A percentile compares a stretch with the other conserved stretches of the same genome.
Conservation (phyloP, 2,797 vertebrate species). For the Sebastes hubbsi region DNA sequence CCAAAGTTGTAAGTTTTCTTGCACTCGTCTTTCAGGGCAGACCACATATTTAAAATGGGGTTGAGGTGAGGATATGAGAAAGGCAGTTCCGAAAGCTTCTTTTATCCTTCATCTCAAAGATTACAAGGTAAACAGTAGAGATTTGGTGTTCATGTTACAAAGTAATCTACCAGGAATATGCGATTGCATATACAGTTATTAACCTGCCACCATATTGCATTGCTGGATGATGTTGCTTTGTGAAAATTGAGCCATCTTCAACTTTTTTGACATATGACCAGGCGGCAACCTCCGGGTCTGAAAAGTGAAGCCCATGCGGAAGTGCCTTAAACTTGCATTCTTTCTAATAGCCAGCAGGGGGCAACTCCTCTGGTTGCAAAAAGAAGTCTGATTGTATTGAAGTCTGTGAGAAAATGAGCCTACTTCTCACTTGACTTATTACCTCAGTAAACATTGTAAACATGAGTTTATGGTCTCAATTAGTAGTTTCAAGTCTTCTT, state of each 20-base stretch:
- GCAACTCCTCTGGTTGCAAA: too few species aligned
- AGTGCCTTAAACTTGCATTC: not conserved
- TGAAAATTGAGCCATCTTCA: not conserved
- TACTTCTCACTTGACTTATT: too few species aligned
- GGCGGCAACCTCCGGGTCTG: too few species aligned
- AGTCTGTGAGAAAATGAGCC: too few species aligned
- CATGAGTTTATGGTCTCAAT: too few species aligned
- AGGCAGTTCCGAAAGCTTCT: not conserved
- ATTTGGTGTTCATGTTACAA: not conserved
- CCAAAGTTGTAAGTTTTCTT: not conserved
- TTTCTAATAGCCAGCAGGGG: not conserved
- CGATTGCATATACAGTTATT: not conserved
- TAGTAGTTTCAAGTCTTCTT: too few species aligned
- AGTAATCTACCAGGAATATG: not conserved
- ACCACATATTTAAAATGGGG: not conserved
- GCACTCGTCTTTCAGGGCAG: not conserved
- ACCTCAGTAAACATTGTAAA: too few species aligned
- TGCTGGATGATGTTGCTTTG: not conserved
- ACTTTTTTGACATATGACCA: not conserved
- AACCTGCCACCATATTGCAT: not conserved
- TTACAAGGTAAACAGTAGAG: not conserved
- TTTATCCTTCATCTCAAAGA: not conserved
- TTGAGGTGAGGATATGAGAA: not conserved
- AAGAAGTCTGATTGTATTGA: too few species aligned
- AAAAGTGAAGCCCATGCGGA: too few species aligned